These are phyloP conservation scores for Cataglyphis rosenhaueri DNA, from an alignment of 2,888 invertebrate species.

Conservation along the genomic window DNA sequence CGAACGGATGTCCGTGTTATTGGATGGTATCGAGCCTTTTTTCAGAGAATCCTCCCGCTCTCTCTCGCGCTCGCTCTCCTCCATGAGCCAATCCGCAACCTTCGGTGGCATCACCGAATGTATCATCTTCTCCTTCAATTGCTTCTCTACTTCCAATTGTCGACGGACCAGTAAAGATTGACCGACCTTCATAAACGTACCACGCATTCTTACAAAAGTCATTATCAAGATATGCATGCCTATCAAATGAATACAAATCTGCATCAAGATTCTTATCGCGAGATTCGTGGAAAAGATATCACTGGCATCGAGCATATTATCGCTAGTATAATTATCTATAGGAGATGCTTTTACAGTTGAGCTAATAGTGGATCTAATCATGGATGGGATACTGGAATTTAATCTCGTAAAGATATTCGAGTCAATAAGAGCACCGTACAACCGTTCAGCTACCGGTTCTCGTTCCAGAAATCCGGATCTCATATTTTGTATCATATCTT, in stretches of 20 bases:
- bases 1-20: constrained; percentile 90
- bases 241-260: constrained; percentile 95
- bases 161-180: constrained; percentile 95
- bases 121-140: constrained; percentile 98
- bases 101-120: constrained; percentile 98
- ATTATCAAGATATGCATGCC: constrained; percentile 97
- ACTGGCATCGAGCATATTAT: constrained; percentile 60
- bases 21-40: constrained; percentile 84
- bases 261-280: constrained; percentile 91
- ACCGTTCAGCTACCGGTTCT: constrained; percentile 56
- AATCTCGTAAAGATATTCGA: constrained; percentile 66
- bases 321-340: constrained; percentile 58
- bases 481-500: constrained; percentile 62
- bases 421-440: constrained; percentile 61
- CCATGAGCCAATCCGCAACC: constrained; percentile 94
- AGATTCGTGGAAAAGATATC: constrained; percentile 83
- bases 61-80: constrained; percentile 90
- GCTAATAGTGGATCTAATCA: constrained; percentile 50
- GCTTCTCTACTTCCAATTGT: constrained; percentile 97
- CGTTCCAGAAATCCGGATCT: constrained; percentile 58
- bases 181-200: constrained; percentile 98
- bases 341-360: constrained; percentile 57
- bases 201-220: constrained; percentile 96
- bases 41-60: constrained; percentile 87
- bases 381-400: constrained; percentile 67